These are phyloP conservation scores for Euschistus heros DNA, from an alignment of 1,140 invertebrate genomes.

Conservation along the genomic window DNA sequence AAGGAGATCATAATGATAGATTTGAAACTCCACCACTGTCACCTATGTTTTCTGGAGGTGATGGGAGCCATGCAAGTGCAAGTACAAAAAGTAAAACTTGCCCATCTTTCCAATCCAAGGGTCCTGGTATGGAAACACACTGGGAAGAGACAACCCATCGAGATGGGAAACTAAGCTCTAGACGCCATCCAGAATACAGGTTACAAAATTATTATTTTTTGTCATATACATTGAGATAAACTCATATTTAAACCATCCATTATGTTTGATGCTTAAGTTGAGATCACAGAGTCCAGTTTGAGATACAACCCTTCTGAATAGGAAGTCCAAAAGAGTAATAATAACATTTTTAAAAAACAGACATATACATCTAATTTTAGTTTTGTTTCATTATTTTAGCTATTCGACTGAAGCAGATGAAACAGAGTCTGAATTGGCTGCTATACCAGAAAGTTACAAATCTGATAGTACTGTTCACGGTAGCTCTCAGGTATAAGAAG, in stretches of 20 bases:
- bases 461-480: constrained; percentile 69
- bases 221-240: not conserved
- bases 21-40: constrained; percentile 41
- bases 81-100: constrained; percentile 35
- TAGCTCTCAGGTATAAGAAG: constrained; percentile 36
- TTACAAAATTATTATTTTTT: no score
- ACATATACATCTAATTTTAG: not conserved
- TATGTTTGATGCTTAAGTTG: no score
- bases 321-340: not conserved
- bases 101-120: constrained; percentile 35
- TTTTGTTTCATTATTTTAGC: constrained; percentile 34
- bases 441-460: constrained; percentile 76
- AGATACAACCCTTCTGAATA: no score
- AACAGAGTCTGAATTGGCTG: constrained; percentile 73
- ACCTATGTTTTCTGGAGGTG: constrained; percentile 38
- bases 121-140: constrained; percentile 51
- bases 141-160: constrained; percentile 47
- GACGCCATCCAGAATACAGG: constrained; percentile 23
- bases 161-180: constrained; percentile 32
- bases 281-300: no score
- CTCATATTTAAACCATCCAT: not conserved
- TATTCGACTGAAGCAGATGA: constrained; percentile 70
- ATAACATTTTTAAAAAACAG: not conserved
- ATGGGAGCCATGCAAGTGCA: constrained; percentile 33
- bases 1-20: constrained; percentile 42